Percentiles rank a stretch among this genome's conserved stretches.
Evolutionary conservation across 2,113 vertebrate genomes (phyloP).

Genomic region (Mus pahari): DNA sequence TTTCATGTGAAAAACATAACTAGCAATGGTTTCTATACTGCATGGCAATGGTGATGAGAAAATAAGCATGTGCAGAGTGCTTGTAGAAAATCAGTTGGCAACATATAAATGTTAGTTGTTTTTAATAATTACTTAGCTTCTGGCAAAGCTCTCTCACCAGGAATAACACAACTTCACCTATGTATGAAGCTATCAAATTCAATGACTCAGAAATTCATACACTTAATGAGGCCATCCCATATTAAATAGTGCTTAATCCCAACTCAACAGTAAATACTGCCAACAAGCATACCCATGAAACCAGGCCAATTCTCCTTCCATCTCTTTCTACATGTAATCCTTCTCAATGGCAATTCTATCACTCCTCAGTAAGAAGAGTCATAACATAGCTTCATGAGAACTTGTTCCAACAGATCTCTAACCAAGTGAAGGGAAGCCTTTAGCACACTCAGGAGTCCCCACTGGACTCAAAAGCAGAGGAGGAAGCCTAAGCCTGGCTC

Average conservation of each 20-base stretch:
- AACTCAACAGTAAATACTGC: not conserved
- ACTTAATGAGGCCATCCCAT: not conserved
- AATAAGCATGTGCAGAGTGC: not conserved
- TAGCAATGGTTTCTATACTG: not conserved
- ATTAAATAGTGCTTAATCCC: constrained; percentile 29
- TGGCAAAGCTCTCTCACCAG: constrained; percentile 29
- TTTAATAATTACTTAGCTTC: not conserved
- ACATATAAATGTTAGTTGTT: not conserved
- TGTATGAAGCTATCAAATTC: constrained; percentile 36
- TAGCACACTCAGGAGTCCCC: not conserved
- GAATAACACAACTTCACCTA: constrained; percentile 30
- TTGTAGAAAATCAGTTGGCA: not conserved
- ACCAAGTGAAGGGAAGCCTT: not conserved
- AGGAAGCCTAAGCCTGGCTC: not conserved
- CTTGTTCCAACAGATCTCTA: not conserved
- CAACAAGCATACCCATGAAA: constrained; percentile 11
- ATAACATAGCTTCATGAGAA: not conserved
- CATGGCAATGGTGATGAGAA: not conserved
- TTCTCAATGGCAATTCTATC: not conserved
- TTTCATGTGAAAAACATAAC: constrained; percentile 20
- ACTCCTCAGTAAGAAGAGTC: not conserved
- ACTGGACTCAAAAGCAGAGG: not conserved
- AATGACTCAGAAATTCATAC: constrained; percentile 46
- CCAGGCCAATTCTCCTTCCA: not conserved
- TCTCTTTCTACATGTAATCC: not conserved